Conservation (phyloP, 2,888 invertebrate species). For the Macaria liturata region DNA sequence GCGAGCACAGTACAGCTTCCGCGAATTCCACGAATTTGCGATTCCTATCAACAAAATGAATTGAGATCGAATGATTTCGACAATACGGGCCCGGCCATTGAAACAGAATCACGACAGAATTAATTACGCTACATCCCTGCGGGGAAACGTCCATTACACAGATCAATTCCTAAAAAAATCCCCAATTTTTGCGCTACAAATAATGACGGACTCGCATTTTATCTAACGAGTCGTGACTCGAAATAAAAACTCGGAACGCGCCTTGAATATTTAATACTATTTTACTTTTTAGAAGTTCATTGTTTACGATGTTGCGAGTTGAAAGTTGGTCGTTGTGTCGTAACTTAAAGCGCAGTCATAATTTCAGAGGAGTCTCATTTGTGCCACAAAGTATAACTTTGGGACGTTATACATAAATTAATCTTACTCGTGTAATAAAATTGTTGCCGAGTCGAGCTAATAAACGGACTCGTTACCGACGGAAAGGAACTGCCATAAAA, state of each 20-base stretch:
- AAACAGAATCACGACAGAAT: conserved; percentile 46
- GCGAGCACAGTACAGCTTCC: conserved; percentile 11
- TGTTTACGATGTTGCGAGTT: conserved; percentile 53
- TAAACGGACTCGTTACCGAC: conserved; percentile 36
- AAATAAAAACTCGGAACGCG: conserved; percentile 50
- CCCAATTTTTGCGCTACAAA: conserved; percentile 38
- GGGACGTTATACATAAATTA: conserved; percentile 55
- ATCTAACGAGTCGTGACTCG: conserved; percentile 59
- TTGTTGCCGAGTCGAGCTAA: conserved; percentile 36
- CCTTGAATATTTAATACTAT: conserved; percentile 57
- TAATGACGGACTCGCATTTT: conserved; percentile 65
- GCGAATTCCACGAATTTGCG: conserved; percentile 22
- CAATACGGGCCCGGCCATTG: conserved; percentile 41
- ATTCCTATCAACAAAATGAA: conserved; percentile 35
- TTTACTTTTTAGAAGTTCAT: conserved; percentile 46
- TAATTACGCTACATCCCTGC: conserved; percentile 46
- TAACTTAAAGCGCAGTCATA: conserved; percentile 39
- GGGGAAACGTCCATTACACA: conserved; percentile 44
- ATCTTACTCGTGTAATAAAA: conserved; percentile 42
- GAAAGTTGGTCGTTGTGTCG: conserved; percentile 40
- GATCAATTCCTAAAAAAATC: conserved; percentile 47
- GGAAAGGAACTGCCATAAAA: conserved; percentile 7
- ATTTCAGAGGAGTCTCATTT: conserved; percentile 52
- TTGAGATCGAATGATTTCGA: conserved; percentile 40
- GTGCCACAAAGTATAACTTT: conserved; percentile 43